Evolutionary conservation across 2,888 invertebrate genomes (phyloP), one percentile per base, ranked within the genome.

Genomic region (Scaptodrosophila latifasciaeformis): DNA sequence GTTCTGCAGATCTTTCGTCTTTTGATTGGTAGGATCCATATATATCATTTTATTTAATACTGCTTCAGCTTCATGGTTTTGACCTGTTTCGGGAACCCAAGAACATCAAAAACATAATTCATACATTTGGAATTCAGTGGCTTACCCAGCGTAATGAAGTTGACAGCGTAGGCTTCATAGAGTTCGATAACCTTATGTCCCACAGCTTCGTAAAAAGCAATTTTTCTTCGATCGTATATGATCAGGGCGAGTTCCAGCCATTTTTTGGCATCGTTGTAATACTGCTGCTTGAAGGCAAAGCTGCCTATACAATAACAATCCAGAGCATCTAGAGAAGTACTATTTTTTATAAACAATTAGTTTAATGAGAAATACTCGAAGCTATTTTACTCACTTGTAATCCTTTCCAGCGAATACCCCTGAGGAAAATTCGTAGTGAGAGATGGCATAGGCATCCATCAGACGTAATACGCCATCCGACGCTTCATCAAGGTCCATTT

Each of bases 381-480:
- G 31, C 5, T n/a, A 9, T 6, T 9, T 13, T 2, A 27, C 18
- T 40, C 27, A 55, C 55, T 50, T 42, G 13, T 55, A 47, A 35
- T 50, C 42, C 12, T 7, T 47, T 13, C 50, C 55, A 30, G 29
- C 17, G 10, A 55, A 29, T 27, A 55, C 15, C 7, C 55, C 55
- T 18, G 21, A 12, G 13, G 40, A 40, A 12, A 55, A 21, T 1
- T 55, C 55, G 1, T 31, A n/a, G 2, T 46, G 34, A 10, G 12
- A 7, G 2, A 55, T 18, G 9, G 17, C 2, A 47, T 47, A 55
- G 2, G 30, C 15, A 19, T 54, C 31, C 19, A 45, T 19, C 15
- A 54, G 9, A 7, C 44, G 18, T 24, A 42, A 19, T 42, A 54
- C 35, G 7, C 24, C 34, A 2, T 9, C 10, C 2, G 34, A 7